Evolutionary conservation across 1,140 invertebrate species (phyloP), one percentile per base, ranked within the genome.

Genomic region (Temnothorax nylanderi): DNA sequence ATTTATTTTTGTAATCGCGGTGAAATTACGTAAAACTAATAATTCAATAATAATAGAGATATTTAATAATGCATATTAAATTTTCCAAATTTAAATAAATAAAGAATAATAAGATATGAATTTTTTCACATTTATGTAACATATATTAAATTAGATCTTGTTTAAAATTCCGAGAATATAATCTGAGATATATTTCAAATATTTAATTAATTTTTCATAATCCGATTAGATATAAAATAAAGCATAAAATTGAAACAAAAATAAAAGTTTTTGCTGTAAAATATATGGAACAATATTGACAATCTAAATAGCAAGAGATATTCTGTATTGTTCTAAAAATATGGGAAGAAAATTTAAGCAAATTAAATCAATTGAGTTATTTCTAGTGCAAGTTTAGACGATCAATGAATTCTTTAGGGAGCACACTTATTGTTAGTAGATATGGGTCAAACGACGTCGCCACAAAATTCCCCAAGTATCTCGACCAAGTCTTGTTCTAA

Each of bases 381-480:
- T 18, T 81, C 21, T 7, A n/a, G 32, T 21, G 47, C 18, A 10
- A 54, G 21, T 74, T 84, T 32, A 26, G 47, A 37, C 7, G 11
- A 16, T 64, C 26, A 49, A 37, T 34, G 1, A 32, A 44, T 3
- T 21, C 7, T 56, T 49, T 47, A 60, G 3, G 2, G 32, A 16
- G 44, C 21, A 56, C 69, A 26, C 32, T 82, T 58, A 6, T 26
- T 26, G 26, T 26, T 26, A 1, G 11, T 51, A 82, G 13, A 47
- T 71, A 26, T 41, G 49, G 13, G 13, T 60, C 54, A 47, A 58
- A 71, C 16, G 7, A 82, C 47, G 3, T 32, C 65, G 10, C 11
- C 13, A 13, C 13, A n/a, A 84, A 75, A 84, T 88, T 77, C 21
- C 47, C 34, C 51, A 60, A 87, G 54, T 78, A 88, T 34, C 67